Evolutionary conservation across 2,888 invertebrate species (phyloP), one percentile per base, ranked within the genome.

Genomic region (Sylvicola fuscatus): DNA sequence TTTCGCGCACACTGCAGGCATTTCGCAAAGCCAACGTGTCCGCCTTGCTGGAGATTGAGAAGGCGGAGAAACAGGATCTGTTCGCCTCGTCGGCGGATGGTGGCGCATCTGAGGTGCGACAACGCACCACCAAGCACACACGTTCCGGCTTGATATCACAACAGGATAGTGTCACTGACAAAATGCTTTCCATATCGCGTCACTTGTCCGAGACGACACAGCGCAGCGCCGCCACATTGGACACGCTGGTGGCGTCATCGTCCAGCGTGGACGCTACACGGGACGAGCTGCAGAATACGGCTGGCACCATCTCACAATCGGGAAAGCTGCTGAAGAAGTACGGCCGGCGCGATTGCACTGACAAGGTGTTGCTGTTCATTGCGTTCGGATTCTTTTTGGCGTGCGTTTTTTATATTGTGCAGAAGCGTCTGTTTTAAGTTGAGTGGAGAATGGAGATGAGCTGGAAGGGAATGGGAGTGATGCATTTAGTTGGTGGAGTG

Each of bases 321-420:
- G 80, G 84, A 43, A 90, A 89, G 55, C 63, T 97, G 7, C 61
- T 97, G 32, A 86, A 86, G 37, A 97, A 95, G 60, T 95, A 93
- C 52, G 87, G 87, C 3, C 65, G 93, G 36, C 66, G 95, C 27
- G 95, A 97, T 61, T 78, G 89, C 43, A 97, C 95, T 0, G 95
- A 97, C 53, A 93, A 92, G 65, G 71, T 92, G 38, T 66, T 97
- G 7, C 69, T 89, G 51, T 72, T 79, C 45, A 74, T 90, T 49
- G 86, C 87, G 39, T 81, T 90, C 55, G 66, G 74, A 3, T 83
- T 92, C 60, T 90, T 90, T 54, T 61, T 87, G 44, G 83, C 83
- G 11, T 89, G 89, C 45, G 89, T 90, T 32, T 63, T 90, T 47
- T 95, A 95, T 51, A 86, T 95, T 48, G 70, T 95, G 34, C 87